Percentiles rank a stretch among this genome's conserved stretches.
These are phyloP conservation scores for Saiga tatarica DNA, from an alignment of 2,113 vertebrate species.

Conservation along the genomic window DNA sequence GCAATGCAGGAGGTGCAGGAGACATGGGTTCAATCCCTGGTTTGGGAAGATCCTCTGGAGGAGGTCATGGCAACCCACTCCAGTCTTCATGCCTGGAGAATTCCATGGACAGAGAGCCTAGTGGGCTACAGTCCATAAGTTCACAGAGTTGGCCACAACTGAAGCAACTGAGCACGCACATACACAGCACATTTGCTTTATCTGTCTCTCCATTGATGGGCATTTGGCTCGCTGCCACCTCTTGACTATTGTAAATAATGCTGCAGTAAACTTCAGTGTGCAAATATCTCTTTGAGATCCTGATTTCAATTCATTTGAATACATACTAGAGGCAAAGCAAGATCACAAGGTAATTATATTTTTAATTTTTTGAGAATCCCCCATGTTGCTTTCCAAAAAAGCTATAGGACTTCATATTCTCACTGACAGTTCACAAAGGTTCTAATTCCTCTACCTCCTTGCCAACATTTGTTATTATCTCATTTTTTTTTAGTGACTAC, in stretches of 20 bases:
- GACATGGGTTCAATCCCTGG: background rate
- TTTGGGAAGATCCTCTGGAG: background rate
- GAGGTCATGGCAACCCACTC: background rate
- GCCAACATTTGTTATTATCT: background rate
- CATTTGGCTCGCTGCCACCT: background rate
- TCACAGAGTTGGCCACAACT: background rate
- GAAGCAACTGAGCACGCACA: background rate
- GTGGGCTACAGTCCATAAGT: background rate
- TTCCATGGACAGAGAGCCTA: background rate
- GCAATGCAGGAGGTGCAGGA: background rate
- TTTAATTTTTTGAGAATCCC: background rate
- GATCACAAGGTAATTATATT: background rate
- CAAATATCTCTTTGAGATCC: background rate
- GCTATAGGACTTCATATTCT: background rate
- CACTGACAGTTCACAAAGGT: background rate
- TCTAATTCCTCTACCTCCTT: background rate
- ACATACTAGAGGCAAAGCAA: background rate
- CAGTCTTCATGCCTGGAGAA: background rate
- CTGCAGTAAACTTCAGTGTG: background rate
- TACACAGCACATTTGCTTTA: background rate
- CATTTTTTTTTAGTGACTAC: background rate
- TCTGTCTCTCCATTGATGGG: background rate
- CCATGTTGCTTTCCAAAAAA: background rate
- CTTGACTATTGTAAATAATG: background rate
- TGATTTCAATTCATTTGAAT: background rate